Conservation (phyloP, 1,140 invertebrate species). For the Lithobius niger region DNA sequence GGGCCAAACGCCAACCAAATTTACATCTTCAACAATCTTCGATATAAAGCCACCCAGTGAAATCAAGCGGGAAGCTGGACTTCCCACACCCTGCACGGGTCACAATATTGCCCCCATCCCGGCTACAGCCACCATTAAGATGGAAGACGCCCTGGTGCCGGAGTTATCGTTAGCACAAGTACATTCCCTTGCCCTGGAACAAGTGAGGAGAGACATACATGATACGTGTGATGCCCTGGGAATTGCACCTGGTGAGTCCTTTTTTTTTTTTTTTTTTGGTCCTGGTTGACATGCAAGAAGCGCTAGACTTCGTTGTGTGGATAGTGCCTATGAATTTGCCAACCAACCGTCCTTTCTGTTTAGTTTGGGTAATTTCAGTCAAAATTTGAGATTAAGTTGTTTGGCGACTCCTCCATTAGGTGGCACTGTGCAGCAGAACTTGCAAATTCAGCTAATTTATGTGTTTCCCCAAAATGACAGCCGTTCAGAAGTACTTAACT, state of each 20-base stretch:
- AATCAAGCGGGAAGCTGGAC: background rate
- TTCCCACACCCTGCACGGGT: background rate
- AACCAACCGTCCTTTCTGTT: too few relatives aligned
- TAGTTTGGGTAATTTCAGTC: too few relatives aligned
- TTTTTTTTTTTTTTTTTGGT: too few relatives aligned
- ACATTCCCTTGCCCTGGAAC: constrained; percentile 67
- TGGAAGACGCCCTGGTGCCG: background rate
- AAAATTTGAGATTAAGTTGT: too few relatives aligned
- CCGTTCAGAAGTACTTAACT: too few relatives aligned
- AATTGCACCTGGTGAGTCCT: constrained; percentile 72
- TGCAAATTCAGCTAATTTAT: too few relatives aligned
- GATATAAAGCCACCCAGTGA: background rate
- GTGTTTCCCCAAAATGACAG: too few relatives aligned
- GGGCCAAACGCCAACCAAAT: background rate
- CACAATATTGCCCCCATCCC: background rate
- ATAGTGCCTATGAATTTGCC: too few relatives aligned
- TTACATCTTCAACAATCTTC: background rate
- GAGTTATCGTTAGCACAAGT: constrained; percentile 51
- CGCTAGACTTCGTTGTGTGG: too few relatives aligned
- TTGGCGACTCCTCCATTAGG: too few relatives aligned
- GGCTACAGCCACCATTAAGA: background rate
- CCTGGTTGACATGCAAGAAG: too few relatives aligned
- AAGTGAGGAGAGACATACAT: constrained; percentile 67
- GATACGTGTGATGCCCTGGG: constrained; percentile 66
- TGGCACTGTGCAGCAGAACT: too few relatives aligned